phyloP scores from a whole-genome alignment of 2,888 invertebrate genomes.

The Conus canariensis region DNA sequence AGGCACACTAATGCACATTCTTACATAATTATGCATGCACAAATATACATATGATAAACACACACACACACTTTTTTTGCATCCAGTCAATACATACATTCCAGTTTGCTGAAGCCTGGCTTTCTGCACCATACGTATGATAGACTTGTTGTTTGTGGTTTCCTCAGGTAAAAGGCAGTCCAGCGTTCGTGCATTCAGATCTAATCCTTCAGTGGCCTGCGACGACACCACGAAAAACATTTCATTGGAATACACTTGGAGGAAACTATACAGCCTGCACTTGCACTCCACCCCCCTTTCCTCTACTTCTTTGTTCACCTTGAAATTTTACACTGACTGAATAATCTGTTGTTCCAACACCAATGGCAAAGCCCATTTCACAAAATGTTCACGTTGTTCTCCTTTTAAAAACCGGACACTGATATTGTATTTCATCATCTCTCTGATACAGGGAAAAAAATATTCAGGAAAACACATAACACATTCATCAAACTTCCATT shows the following conservation, averaged over 20 bases:
- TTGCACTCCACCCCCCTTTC: too few relatives aligned
- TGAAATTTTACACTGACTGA: too few relatives aligned
- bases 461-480: too few relatives aligned
- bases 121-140: conserved; percentile 62
- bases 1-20: background rate
- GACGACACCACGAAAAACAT: background rate
- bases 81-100: conserved; percentile 7
- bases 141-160: conserved; percentile 62
- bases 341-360: too few relatives aligned
- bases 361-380: too few relatives aligned
- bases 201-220: conserved; percentile 61
- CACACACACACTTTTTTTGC: background rate
- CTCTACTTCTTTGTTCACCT: too few relatives aligned
- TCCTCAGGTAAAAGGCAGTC: conserved; percentile 73
- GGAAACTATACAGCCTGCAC: too few relatives aligned
- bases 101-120: conserved; percentile 51
- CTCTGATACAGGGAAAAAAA: too few relatives aligned
- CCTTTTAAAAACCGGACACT: too few relatives aligned
- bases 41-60: background rate
- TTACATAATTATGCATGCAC: background rate
- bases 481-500: too few relatives aligned
- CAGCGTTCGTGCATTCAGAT: conserved; percentile 68
- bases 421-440: too few relatives aligned
- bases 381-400: too few relatives aligned
- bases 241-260: background rate